Conservation (phyloP, 2,888 invertebrate genomes). For the Rutpela maculata region DNA sequence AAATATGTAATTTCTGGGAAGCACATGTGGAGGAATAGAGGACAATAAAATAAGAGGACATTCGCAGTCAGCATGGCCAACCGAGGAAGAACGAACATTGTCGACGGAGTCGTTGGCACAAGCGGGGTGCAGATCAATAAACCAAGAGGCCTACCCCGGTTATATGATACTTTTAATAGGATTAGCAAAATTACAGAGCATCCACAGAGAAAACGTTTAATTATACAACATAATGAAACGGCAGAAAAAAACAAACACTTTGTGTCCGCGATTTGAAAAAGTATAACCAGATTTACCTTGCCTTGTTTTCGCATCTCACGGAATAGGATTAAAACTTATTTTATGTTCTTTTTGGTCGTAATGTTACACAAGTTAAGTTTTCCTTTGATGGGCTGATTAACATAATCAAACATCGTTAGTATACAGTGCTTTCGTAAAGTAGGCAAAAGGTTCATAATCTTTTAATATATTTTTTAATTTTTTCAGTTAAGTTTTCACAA, state of each 20-base stretch:
- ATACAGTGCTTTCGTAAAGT: too few relatives aligned
- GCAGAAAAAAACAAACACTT: conserved; percentile 45
- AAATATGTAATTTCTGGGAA: conserved; percentile 26
- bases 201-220: conserved; percentile 70
- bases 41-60: conserved; percentile 42
- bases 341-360: conserved; percentile 4
- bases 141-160: conserved; percentile 72
- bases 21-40: conserved; percentile 37
- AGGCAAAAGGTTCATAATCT: too few relatives aligned
- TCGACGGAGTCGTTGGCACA: conserved; percentile 42
- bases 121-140: conserved; percentile 70
- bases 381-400: conserved; percentile 3
- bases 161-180: conserved; percentile 74
- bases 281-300: conserved; percentile 32
- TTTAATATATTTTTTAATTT: too few relatives aligned
- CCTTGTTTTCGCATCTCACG: not conserved
- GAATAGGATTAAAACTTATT: conserved; percentile 9
- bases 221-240: conserved; percentile 62
- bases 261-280: conserved; percentile 19
- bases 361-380: conserved; percentile 11
- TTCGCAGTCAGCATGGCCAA: conserved; percentile 38
- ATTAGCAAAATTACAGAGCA: conserved; percentile 73
- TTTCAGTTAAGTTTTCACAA: too few relatives aligned
- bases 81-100: conserved; percentile 33
- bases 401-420: not conserved